These are phyloP conservation scores for Suricata suricatta DNA, from an alignment of 2,113 vertebrate species.

Conservation along the genomic window DNA sequence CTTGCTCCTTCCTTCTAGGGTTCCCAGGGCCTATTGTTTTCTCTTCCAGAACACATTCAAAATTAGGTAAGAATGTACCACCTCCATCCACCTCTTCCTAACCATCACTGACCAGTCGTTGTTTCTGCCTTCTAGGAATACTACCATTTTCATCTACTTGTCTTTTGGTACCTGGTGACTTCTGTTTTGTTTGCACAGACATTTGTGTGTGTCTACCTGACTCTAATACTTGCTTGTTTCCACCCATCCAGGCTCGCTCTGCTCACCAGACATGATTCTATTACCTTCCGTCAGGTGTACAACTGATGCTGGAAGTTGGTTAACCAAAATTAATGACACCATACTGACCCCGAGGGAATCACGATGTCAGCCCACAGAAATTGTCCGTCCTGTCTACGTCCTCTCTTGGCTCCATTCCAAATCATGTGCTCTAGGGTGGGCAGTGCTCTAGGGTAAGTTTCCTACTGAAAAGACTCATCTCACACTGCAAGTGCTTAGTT, in stretches of 20 bases:
- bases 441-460: background rate
- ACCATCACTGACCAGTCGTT: background rate
- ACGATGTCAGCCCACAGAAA: accelerated
- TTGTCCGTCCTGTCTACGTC: accelerated
- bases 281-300: background rate
- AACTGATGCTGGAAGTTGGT: background rate
- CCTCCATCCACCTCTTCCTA: background rate
- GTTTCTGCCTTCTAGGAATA: background rate
- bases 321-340: background rate
- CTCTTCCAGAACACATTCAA: background rate
- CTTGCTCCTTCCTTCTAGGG: background rate
- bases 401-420: background rate
- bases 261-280: background rate
- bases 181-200: background rate
- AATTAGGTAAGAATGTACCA: background rate
- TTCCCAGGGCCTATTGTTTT: background rate
- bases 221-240: background rate
- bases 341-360: background rate
- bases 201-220: background rate
- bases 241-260: background rate
- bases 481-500: background rate
- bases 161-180: background rate
- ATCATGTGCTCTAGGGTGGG: background rate
- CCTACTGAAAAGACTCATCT: background rate
- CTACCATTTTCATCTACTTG: background rate